phyloP scores from a whole-genome alignment of 2,888 invertebrate genomes.

The Pharmacophagus antenor region DNA sequence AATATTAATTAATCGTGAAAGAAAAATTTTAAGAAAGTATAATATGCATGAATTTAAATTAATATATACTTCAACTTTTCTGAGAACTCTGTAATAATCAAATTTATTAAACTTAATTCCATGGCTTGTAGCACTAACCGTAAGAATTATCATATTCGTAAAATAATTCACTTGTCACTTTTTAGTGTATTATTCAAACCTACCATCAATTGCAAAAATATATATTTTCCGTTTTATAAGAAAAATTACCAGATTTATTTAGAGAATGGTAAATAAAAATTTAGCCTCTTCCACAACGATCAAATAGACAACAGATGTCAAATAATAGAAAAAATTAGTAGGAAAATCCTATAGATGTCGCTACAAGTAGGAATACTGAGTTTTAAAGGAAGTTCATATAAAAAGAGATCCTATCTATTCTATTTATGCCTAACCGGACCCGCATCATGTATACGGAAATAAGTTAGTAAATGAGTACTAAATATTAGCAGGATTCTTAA shows the following conservation, averaged over 20 bases:
- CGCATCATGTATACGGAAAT: no score
- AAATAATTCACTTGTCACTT: not conserved
- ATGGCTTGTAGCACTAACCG: not conserved
- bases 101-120: no score
- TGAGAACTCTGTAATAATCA: not conserved
- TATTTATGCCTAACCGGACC: no score
- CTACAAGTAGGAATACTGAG: not conserved
- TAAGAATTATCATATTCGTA: not conserved
- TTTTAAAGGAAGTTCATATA: not conserved
- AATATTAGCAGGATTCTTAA: no score
- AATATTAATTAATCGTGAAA: not conserved
- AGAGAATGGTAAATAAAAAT: not conserved
- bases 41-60: not conserved
- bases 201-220: not conserved
- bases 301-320: not conserved
- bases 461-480: no score
- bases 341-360: not conserved
- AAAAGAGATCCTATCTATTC: no score
- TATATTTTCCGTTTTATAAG: not conserved
- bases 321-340: not conserved
- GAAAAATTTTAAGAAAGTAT: not conserved
- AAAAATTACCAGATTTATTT: not conserved
- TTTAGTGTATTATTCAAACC: not conserved
- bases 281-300: not conserved
- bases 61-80: not conserved